Evolutionary conservation across 2,888 invertebrate genomes (phyloP), one percentile per base, ranked within the genome.

Genomic region (Scaeva pyrastri): DNA sequence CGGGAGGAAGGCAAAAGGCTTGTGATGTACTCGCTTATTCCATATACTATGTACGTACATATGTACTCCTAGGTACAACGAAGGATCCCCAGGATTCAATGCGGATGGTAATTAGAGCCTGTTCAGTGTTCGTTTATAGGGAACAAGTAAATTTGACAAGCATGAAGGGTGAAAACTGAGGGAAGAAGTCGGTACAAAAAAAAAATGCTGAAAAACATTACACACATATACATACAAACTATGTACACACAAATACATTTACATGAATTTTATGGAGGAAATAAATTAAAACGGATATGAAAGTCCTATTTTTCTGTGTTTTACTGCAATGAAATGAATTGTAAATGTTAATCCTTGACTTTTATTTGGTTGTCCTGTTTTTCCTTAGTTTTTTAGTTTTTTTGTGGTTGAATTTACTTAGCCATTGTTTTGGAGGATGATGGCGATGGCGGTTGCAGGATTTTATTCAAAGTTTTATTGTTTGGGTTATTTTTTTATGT

Each of bases 261-360:
- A 12, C 3, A 50, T 12, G 21, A 4, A 55, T 23, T 52, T 23
- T 52, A 48, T 23, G 10, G 81, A 55, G 55, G 70, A 85, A 68
- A 71, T 73, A 81, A 86, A 81, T 62, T 58, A 73, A 81, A 86
- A 77, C 77, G 52, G 43, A 75, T 64, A 62, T 66, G 71, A 66
- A 50, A 71, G 58, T 80, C 71, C 72, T 72, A 80, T 85, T 70
- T 74, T 58, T 62, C 23, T 41, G 50, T 14, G 14, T 21, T 48
- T 5, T 7, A 2, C 1, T 31, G n/a, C 16, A 41, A 43, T 50
- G 70, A 31, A 31, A 68, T 72, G 76, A 77, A 78, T 78, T 83
- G 83, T 78, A 72, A 84, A 75, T 80, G 71, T 81, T 81, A 81
- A 86, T 85, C 85, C 81, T 86, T 86, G 81, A 86, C 81, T 81